Conservation (phyloP, 2,797 vertebrate species). For the Alauda arvensis region DNA sequence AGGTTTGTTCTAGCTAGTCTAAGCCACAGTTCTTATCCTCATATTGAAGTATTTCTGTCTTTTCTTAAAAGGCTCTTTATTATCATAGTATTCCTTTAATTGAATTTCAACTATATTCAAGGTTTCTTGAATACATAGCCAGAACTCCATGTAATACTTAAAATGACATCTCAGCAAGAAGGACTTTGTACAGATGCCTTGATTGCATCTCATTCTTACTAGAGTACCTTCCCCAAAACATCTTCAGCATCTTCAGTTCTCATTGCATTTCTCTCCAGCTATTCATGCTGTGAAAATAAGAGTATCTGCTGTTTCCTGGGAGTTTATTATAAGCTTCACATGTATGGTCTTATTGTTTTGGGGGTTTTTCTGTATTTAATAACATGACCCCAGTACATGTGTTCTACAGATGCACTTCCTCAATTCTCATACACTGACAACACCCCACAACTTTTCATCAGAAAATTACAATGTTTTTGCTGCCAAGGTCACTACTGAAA, state of each 20-base stretch:
- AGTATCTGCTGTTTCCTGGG: not conserved
- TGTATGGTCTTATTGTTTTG: not conserved
- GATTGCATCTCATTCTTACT: not conserved
- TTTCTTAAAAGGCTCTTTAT: not conserved
- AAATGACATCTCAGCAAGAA: constrained; percentile 1
- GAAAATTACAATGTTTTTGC: not conserved
- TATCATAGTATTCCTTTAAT: not conserved
- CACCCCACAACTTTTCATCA: not conserved
- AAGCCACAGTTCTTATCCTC: not conserved
- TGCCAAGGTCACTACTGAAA: not conserved
- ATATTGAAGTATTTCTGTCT: not conserved
- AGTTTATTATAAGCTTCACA: not conserved
- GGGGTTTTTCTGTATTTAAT: not conserved
- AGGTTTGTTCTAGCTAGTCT: not conserved
- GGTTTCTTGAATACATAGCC: not conserved
- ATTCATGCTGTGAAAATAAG: not conserved
- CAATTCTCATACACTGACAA: not conserved
- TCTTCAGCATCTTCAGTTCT: not conserved
- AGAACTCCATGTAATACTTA: not conserved
- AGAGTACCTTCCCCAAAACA: not conserved
- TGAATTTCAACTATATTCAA: not conserved
- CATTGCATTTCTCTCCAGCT: not conserved
- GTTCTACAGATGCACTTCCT: not conserved
- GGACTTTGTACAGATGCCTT: not conserved
- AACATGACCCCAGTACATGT: not conserved